Base-by-base conservation (phyloP, 37 sponge, comb jelly and placozoan species). In the Geodia barretti region DNA sequence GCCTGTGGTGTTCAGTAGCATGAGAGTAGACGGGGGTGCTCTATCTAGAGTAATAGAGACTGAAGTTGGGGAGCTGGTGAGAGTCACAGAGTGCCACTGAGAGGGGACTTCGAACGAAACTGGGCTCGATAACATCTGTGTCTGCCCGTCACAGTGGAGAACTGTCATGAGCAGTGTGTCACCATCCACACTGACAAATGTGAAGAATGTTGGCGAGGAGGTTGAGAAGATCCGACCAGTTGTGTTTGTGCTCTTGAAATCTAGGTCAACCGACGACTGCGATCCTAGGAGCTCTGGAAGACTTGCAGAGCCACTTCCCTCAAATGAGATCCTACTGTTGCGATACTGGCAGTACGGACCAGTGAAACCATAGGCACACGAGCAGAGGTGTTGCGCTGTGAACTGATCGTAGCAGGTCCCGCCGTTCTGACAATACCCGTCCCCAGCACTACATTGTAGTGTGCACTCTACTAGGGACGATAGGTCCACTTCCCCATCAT, bases 321-420 rank as follows among this genome's bases (percentile, higher is more conserved):
- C 43, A 61, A 85, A 39, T n/a, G 71, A 72, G 63, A 72, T 39
- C 26, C 64, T 58, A 35, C 20, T 62, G 64, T 85, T 68, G 23
- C 62, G n/a, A 11, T 77, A 70, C 79, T 78, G 72, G 58, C 85
- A 85, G 37, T 23, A 62, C 24, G 60, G 79, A 40, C 85, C 85
- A 37, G 85, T 78, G 72, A 31, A 85, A 29, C 85, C 85, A 77
- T 71, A 31, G 54, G 72, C 4, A 62, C 85, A 85, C 26, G 20
- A 17, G 26, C 85, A 85, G 19, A 31, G 41, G n/a, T 70, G 28
- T 26, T 63, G 30, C 21, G 31, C 29, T 9, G 60, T 70, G 39
- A 78, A 78, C n/a, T 69, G 73, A 36, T 85, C 85, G 25, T 30
- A 29, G 62, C 85, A 85, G 21, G 39, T 35, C 2, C 43, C 81